Evolutionary conservation across 2,113 vertebrate genomes (phyloP).

Genomic region (Euleptes europaea): DNA sequence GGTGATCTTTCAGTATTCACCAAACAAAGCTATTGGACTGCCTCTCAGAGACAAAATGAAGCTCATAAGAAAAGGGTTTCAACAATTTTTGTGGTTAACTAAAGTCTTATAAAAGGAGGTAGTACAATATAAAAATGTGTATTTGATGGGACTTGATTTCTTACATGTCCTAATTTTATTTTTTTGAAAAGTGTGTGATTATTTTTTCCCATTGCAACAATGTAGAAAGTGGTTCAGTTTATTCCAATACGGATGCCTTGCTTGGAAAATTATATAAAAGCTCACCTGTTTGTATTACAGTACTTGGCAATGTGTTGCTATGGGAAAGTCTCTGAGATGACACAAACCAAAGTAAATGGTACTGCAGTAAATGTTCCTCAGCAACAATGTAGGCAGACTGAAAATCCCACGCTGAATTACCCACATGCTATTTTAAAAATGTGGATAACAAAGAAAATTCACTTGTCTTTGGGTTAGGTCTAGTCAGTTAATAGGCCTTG

Average conservation of each 20-base stretch:
- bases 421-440: conserved; percentile 33
- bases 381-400: background rate
- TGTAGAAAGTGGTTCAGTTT: background rate
- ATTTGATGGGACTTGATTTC: background rate
- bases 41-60: background rate
- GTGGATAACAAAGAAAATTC: conserved; percentile 20
- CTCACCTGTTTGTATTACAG: fast-evolving
- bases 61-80: background rate
- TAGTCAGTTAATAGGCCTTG: conserved; percentile 35
- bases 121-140: background rate
- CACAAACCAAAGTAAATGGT: background rate
- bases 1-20: background rate
- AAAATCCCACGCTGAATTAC: conserved; percentile 1
- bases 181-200: background rate
- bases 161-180: background rate
- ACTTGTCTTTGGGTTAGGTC: conserved; percentile 34
- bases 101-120: background rate
- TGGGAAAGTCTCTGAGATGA: background rate
- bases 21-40: background rate
- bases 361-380: background rate
- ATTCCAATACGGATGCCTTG: background rate
- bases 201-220: background rate
- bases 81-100: conserved; percentile 4
- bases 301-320: background rate
- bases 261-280: background rate